A percentile compares a stretch with the other conserved stretches of the same genome.
phyloP scores from a whole-genome alignment of 2,113 vertebrate species.

The Antechinus flavipes region DNA sequence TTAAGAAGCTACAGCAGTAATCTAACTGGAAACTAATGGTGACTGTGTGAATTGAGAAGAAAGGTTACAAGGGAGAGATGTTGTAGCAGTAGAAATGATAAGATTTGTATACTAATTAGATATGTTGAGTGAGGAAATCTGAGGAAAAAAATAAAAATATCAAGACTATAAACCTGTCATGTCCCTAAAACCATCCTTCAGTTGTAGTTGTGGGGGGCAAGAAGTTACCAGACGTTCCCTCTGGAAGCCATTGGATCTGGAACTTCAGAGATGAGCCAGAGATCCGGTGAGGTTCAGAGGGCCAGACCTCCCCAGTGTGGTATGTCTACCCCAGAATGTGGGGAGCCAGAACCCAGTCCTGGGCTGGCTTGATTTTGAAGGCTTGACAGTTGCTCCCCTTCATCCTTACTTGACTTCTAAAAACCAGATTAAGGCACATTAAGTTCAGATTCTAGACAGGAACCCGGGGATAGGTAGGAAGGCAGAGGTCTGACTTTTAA shows the following conservation, averaged over 20 bases:
- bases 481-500: not conserved
- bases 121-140: not conserved
- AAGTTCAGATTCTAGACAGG: not conserved
- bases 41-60: not conserved
- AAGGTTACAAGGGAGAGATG: not conserved
- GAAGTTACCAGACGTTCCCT: not conserved
- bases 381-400: not conserved
- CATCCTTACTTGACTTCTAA: not conserved
- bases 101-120: not conserved
- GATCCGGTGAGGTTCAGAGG: not conserved
- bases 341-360: not conserved
- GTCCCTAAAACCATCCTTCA: not conserved
- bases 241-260: not conserved
- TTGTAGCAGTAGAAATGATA: not conserved
- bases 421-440: not conserved
- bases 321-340: not conserved
- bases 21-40: not conserved
- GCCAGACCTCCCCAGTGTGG: not conserved
- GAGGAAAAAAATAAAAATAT: not conserved
- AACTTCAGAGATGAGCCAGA: not conserved
- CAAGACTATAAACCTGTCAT: not conserved
- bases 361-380: not conserved
- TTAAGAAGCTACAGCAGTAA: not conserved
- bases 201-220: not conserved
- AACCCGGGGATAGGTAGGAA: not conserved